Evolutionary conservation across 2,888 invertebrate genomes (phyloP), one percentile per base, ranked within the genome.

Genomic region (Parnassius smintheus): DNA sequence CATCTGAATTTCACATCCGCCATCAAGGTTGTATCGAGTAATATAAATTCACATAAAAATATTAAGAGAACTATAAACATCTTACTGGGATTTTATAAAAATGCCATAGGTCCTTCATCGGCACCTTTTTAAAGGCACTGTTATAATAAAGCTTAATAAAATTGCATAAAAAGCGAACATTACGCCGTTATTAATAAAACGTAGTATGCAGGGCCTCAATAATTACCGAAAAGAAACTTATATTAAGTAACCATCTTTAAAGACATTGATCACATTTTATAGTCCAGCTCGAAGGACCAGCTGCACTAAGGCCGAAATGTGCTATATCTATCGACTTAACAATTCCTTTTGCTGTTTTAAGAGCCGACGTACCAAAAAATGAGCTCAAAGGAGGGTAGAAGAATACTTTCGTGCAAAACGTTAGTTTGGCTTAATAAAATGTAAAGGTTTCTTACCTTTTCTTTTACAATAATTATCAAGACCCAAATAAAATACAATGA

Each of bases 51-150:
- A 35, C 35, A 35, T 35, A 35, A 35, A 35, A 35, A 35, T 35
- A 35, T 35, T 35, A 35, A 45, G 12, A 45, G 12, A 45, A 45
- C 12, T 12, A 12, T 10, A 45, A 11, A 45, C 9, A 45, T 1
- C 12, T 12, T 45, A 4, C 35, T 35, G 35, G 35, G 4, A 35
- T 35, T 35, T 35, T 35, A n/a, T 41, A 41, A 53, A 41, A 53
- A 51, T 10, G 12, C 3, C 8, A 52, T 53, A 53, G 8, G 53
- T 41, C 42, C 9, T 46, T 49, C 9, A 49, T 51, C 10, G 25
- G 25, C 12, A 51, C 22, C 51, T 50, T 10, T 61, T 18, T 59
- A 52, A 61, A 61, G 52, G 61, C 61, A 61, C 61, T 61, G 46
- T 56, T 52, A 56, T 10, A 52, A 56, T 51, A 45, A 59, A 1